These are phyloP conservation scores for Macrotrachela quadricornifera DNA, from an alignment of 1,140 invertebrate species.

Conservation along the genomic window DNA sequence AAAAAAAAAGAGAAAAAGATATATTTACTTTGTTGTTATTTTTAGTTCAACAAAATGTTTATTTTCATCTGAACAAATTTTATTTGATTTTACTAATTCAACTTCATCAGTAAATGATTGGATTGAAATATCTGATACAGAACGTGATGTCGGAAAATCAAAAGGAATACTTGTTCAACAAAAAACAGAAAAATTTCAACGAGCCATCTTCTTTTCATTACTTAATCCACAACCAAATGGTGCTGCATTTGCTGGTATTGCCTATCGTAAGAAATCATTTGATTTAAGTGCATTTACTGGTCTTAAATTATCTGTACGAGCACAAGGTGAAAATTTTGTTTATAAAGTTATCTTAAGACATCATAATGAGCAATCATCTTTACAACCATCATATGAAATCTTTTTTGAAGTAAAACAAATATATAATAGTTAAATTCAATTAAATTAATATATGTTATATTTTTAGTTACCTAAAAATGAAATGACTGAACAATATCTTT, in stretches of 20 bases:
- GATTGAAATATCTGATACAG: conserved; percentile 42
- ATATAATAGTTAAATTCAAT: no score
- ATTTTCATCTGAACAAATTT: no score
- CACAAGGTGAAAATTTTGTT: conserved; percentile 34
- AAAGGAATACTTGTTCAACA: conserved; percentile 40
- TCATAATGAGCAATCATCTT: conserved; percentile 34
- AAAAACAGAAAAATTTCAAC: conserved; percentile 38
- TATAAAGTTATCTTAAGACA: conserved; percentile 44
- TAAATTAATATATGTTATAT: no score
- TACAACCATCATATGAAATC: conserved; percentile 40
- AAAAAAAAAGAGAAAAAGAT: no score
- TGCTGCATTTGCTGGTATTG: conserved; percentile 44
- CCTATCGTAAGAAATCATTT: conserved; percentile 20
- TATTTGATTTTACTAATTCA: no score
- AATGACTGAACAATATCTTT: conserved; percentile 34
- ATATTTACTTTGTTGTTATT: no score
- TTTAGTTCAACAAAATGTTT: no score
- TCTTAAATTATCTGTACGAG: conserved; percentile 36
- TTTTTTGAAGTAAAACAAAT: conserved; percentile 36
- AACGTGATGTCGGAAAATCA: conserved; percentile 41
- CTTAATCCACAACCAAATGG: conserved; percentile 47
- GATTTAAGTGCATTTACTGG: conserved; percentile 33
- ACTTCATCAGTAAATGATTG: conserved; percentile 24
- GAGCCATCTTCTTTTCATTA: conserved; percentile 43
- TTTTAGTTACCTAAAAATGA: conserved; percentile 18